phyloP scores from a whole-genome alignment of 2,797 vertebrate species.

The Sitta carolinensis region DNA sequence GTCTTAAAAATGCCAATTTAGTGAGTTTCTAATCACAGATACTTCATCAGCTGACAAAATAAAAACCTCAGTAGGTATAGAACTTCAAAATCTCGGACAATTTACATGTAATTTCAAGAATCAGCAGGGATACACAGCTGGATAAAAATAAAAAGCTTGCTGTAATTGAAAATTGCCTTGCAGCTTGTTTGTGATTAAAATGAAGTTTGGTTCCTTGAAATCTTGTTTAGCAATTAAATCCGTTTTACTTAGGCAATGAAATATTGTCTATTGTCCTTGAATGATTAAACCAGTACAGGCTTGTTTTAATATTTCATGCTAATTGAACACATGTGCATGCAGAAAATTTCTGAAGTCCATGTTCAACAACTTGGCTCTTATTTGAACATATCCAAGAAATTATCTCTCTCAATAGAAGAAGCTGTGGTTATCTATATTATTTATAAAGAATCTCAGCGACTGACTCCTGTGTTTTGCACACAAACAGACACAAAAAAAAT shows the following conservation, averaged over 20 bases:
- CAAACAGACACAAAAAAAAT: not conserved
- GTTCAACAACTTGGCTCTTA: not conserved
- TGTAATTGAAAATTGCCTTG: conserved; percentile 79
- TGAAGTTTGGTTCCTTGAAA: conserved; percentile 72
- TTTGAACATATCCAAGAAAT: not conserved
- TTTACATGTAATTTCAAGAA: conserved; percentile 78
- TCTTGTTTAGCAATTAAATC: conserved; percentile 75
- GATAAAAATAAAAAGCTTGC: conserved; percentile 79
- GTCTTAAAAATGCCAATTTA: conserved; percentile 74
- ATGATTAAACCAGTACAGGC: conserved; percentile 44
- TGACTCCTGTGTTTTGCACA: not conserved
- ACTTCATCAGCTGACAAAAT: conserved; percentile 78
- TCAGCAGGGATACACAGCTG: conserved; percentile 79
- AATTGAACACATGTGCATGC: not conserved
- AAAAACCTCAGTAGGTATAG: conserved; percentile 74
- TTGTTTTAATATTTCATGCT: conserved; percentile 16
- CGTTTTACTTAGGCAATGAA: conserved; percentile 68
- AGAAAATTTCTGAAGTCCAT: not conserved
- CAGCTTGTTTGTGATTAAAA: conserved; percentile 79
- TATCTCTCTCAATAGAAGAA: not conserved
- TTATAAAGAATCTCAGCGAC: not conserved
- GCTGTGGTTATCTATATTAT: not conserved
- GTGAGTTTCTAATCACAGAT: conserved; percentile 75
- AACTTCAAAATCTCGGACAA: conserved; percentile 78
- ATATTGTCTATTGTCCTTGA: conserved; percentile 66